Conservation (phyloP, 2,888 invertebrate species). For the Microctonus hyperodae region DNA sequence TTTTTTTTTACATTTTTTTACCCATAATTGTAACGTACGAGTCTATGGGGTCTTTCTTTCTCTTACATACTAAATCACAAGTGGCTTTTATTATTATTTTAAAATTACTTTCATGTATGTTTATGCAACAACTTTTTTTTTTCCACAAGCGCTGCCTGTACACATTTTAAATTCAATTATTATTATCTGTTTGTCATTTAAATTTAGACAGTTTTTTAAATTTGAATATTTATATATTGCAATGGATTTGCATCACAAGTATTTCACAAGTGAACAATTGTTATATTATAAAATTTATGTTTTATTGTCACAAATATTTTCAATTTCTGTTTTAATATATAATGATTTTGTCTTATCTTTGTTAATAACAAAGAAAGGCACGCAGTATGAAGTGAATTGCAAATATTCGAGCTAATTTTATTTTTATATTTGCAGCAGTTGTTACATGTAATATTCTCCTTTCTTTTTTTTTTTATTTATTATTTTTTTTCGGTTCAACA, state of each 20-base stretch:
- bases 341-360: too few relatives aligned
- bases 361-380: constrained; percentile 26
- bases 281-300: too few relatives aligned
- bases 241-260: background rate
- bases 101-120: constrained; percentile 59
- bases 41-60: constrained; percentile 36
- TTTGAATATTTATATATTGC: background rate
- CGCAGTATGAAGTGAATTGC: constrained; percentile 30
- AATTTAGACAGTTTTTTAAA: too few relatives aligned
- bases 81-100: constrained; percentile 51
- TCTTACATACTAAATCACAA: constrained; percentile 62
- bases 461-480: too few relatives aligned
- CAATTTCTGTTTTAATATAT: too few relatives aligned
- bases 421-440: background rate
- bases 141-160: constrained; percentile 26
- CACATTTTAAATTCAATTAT: too few relatives aligned
- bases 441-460: background rate
- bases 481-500: background rate
- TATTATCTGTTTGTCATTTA: too few relatives aligned
- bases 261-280: background rate
- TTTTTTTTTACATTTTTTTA: constrained; percentile 35
- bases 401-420: constrained; percentile 16
- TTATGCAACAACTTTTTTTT: constrained; percentile 55
- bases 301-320: background rate
- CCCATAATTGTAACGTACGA: background rate